phyloP scores from a whole-genome alignment of 1,140 invertebrate species.

The Tetraneura akinire region DNA sequence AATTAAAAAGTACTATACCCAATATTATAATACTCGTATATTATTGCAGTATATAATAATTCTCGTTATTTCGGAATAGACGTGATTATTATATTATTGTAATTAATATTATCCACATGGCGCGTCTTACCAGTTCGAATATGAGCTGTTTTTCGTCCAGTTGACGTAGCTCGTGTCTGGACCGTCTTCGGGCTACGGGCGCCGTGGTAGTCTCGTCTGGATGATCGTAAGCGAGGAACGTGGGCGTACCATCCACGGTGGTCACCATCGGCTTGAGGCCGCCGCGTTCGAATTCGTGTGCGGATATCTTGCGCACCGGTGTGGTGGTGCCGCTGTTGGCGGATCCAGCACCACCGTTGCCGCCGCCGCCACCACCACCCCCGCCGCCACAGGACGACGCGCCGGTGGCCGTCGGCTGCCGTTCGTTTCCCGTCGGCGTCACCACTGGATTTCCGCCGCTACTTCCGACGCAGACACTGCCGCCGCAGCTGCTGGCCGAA shows the following conservation, averaged over 20 bases:
- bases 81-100: too few relatives aligned
- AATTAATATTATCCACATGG: background rate
- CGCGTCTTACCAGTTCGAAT: constrained; percentile 80
- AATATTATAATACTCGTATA: too few relatives aligned
- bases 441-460: constrained; percentile 31
- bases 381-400: background rate
- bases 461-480: constrained; percentile 55
- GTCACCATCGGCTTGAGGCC: constrained; percentile 89
- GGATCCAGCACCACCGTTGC: constrained; percentile 59
- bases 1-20: too few relatives aligned
- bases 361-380: background rate
- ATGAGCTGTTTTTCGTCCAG: constrained; percentile 93
- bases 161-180: constrained; percentile 79
- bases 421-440: constrained; percentile 38
- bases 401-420: background rate
- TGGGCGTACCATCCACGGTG: constrained; percentile 86
- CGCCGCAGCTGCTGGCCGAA: constrained; percentile 62
- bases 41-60: too few relatives aligned
- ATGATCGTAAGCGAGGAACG: constrained; percentile 68
- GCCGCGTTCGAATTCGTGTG: constrained; percentile 91
- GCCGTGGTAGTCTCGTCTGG: constrained; percentile 53
- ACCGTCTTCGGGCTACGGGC: constrained; percentile 61
- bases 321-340: constrained; percentile 76
- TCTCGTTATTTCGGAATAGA: too few relatives aligned
- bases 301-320: constrained; percentile 92